Conservation (phyloP, 2,888 invertebrate genomes). For the Drosophila nigritarsus region DNA sequence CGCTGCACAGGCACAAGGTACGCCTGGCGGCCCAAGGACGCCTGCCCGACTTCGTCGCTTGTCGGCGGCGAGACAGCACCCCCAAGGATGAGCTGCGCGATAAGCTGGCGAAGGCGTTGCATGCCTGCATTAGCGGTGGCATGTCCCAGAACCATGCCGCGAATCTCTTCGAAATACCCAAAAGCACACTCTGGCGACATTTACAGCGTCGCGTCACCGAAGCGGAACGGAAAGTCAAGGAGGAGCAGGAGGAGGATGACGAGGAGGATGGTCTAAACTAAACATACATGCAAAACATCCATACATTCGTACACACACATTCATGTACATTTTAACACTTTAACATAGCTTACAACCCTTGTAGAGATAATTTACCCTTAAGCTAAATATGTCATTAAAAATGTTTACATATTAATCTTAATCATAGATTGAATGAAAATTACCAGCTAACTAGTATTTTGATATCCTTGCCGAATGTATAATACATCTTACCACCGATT, state of each 20-base stretch:
- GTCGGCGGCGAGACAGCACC: constrained; percentile 83
- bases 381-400: constrained; percentile 32
- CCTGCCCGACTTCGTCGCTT: constrained; percentile 82
- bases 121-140: constrained; percentile 83
- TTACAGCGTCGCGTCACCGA: constrained; percentile 80
- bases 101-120: constrained; percentile 83
- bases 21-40: constrained; percentile 83
- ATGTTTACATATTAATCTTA: constrained; percentile 28
- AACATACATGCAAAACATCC: constrained; percentile 13
- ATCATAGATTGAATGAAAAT: constrained; percentile 12
- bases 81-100: constrained; percentile 83
- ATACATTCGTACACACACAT: constrained; percentile 22
- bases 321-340: constrained; percentile 31
- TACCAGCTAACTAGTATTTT: background rate
- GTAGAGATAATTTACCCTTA: constrained; percentile 36
- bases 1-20: constrained; percentile 84
- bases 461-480: background rate
- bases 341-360: constrained; percentile 17
- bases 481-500: background rate
- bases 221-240: constrained; percentile 59
- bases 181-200: constrained; percentile 85
- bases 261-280: constrained; percentile 57
- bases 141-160: constrained; percentile 85
- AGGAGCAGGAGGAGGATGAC: constrained; percentile 63
- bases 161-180: constrained; percentile 84